Conservation (phyloP, 2,113 vertebrate species). For the Girardinichthys multiradiatus region DNA sequence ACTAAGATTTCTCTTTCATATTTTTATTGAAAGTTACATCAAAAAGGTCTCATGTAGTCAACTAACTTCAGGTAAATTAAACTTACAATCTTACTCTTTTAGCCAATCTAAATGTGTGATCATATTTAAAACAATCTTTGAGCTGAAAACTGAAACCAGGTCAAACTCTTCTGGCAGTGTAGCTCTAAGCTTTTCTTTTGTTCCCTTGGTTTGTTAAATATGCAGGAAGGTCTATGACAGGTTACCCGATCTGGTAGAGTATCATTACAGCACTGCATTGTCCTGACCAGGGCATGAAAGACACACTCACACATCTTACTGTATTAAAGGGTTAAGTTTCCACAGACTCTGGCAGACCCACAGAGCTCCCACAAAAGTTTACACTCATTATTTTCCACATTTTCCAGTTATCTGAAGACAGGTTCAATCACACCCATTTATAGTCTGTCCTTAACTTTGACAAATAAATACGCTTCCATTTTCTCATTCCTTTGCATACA, state of each 20-base stretch:
- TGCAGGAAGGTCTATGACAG: conserved; percentile 67
- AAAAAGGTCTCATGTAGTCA: background rate
- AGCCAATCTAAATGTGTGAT: conserved; percentile 7
- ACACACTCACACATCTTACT: conserved; percentile 49
- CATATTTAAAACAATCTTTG: conserved; percentile 15
- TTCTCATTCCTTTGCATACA: conserved; percentile 59
- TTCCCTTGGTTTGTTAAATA: conserved; percentile 64
- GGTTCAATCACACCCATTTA: conserved; percentile 59
- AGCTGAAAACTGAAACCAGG: conserved; percentile 6
- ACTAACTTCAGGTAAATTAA: background rate
- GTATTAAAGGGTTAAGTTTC: conserved; percentile 71
- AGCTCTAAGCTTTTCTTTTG: conserved; percentile 24
- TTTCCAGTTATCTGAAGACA: conserved; percentile 64
- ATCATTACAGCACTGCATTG: conserved; percentile 66
- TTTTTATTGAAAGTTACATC: background rate
- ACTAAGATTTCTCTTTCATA: no score
- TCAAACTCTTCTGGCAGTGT: background rate
- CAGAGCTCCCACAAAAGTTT: conserved; percentile 18
- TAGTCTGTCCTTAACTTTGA: conserved; percentile 67
- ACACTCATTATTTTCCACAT: conserved; percentile 61
- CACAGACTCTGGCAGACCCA: conserved; percentile 28
- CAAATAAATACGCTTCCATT: conserved; percentile 67
- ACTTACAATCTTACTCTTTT: conserved; percentile 1
- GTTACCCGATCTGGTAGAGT: conserved; percentile 69
- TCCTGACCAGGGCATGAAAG: conserved; percentile 45